Conservation (phyloP, 1,140 invertebrate genomes). For the Diorhabda sublineata region DNA sequence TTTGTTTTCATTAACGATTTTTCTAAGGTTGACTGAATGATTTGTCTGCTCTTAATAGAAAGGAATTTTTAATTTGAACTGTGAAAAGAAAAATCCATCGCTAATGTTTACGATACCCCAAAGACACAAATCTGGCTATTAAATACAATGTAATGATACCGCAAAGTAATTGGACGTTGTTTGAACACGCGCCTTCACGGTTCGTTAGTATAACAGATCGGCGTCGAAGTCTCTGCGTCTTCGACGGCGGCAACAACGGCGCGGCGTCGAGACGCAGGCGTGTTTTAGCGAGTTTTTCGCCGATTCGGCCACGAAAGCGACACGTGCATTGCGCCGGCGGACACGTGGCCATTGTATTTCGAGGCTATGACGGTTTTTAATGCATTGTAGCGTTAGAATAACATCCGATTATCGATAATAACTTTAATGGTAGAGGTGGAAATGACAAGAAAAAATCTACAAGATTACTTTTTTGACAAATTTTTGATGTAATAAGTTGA, state of each 20-base stretch:
- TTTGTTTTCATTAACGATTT: too few species aligned
- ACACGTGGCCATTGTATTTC: slow-evolving; percentile 28
- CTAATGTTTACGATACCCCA: background rate
- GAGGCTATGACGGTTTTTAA: slow-evolving; percentile 9
- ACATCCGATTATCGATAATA: slow-evolving; percentile 14
- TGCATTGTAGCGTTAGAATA: slow-evolving; percentile 19
- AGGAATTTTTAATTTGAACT: too few species aligned
- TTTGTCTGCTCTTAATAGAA: too few species aligned
- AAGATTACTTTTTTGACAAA: too few species aligned
- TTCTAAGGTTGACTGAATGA: too few species aligned
- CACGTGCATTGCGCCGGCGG: slow-evolving; percentile 31
- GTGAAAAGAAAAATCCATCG: too few species aligned
- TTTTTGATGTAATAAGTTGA: too few species aligned
- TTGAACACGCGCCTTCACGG: slow-evolving; percentile 35
- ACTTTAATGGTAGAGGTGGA: background rate
- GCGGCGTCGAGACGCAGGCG: slow-evolving; percentile 22
- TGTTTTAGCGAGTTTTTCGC: slow-evolving; percentile 33
- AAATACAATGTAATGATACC: slow-evolving; percentile 37
- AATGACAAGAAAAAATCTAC: too few species aligned
- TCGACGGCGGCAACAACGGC: slow-evolving; percentile 22
- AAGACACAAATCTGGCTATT: slow-evolving; percentile 18
- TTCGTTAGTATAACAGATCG: slow-evolving; percentile 37
- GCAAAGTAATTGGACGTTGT: slow-evolving; percentile 45
- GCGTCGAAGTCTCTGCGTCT: background rate
- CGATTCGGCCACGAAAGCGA: slow-evolving; percentile 19